A percentile compares a stretch with the other conserved stretches of the same genome.
Evolutionary conservation across 2,888 invertebrate species (phyloP).

Genomic region (Cylloceria caligata): DNA sequence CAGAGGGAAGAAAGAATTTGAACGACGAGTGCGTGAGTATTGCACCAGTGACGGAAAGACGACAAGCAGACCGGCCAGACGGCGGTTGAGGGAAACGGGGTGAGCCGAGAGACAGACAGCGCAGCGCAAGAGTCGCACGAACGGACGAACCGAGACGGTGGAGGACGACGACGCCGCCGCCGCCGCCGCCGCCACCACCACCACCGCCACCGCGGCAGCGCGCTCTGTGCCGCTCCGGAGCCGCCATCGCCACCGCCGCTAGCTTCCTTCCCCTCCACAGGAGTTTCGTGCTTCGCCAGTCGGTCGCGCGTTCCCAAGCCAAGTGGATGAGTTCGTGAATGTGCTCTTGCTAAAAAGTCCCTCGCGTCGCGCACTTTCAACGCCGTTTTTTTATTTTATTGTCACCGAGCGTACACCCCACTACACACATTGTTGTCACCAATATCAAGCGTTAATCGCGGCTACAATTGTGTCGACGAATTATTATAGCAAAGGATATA

Average conservation of each 20-base stretch:
- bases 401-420: background rate
- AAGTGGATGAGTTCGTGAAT: conserved; percentile 80
- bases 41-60: conserved; percentile 61
- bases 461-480: conserved; percentile 52
- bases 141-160: conserved; percentile 70
- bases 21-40: conserved; percentile 42
- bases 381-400: conserved; percentile 36
- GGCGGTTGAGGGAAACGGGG: conserved; percentile 51
- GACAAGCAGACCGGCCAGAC: conserved; percentile 50
- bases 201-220: conserved; percentile 48
- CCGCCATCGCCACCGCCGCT: conserved; percentile 51
- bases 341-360: conserved; percentile 72
- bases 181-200: conserved; percentile 69
- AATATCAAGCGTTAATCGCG: conserved; percentile 15
- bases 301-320: conserved; percentile 82
- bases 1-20: background rate
- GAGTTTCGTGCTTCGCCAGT: conserved; percentile 74
- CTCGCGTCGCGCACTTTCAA: conserved; percentile 59
- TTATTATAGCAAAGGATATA: conserved; percentile 5
- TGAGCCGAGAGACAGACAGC: conserved; percentile 49
- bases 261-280: conserved; percentile 41
- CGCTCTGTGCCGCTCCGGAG: too few species aligned
- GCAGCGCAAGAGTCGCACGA: conserved; percentile 39
- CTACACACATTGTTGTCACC: background rate
- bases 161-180: conserved; percentile 60